These are phyloP conservation scores for Panthera uncia DNA, from an alignment of 2,113 vertebrate species.

Conservation along the genomic window DNA sequence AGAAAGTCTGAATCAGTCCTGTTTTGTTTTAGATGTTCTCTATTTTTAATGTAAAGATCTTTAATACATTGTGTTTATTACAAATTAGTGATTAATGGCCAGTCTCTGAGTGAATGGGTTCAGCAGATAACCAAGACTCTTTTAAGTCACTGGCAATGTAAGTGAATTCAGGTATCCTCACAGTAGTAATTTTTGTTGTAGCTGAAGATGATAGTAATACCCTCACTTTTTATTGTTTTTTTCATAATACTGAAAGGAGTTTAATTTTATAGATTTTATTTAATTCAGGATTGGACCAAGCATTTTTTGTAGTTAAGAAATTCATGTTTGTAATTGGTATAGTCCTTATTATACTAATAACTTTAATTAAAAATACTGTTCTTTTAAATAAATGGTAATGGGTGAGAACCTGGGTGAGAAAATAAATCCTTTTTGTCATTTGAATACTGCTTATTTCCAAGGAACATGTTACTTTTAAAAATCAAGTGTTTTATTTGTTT, in stretches of 20 bases:
- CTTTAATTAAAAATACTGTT: conserved; percentile 12
- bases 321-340: neutral
- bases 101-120: conserved; percentile 23
- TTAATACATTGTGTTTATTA: conserved; percentile 19
- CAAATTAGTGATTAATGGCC: neutral
- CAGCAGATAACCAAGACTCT: neutral
- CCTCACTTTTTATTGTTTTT: neutral
- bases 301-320: conserved; percentile 38
- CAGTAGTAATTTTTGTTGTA: conserved; percentile 13
- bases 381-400: conserved; percentile 22
- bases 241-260: neutral
- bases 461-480: conserved; percentile 63
- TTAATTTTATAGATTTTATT: conserved; percentile 16
- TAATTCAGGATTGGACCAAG: neutral
- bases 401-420: neutral
- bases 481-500: conserved; percentile 1
- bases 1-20: conserved; percentile 5
- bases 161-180: neutral
- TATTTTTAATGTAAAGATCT: conserved; percentile 24
- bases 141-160: neutral
- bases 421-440: conserved; percentile 36
- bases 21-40: conserved; percentile 25
- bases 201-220: neutral
- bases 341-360: neutral
- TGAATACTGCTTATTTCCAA: neutral